Evolutionary conservation across 2,888 invertebrate species (phyloP), one percentile per base, ranked within the genome.

Genomic region (Stenurella melanura): DNA sequence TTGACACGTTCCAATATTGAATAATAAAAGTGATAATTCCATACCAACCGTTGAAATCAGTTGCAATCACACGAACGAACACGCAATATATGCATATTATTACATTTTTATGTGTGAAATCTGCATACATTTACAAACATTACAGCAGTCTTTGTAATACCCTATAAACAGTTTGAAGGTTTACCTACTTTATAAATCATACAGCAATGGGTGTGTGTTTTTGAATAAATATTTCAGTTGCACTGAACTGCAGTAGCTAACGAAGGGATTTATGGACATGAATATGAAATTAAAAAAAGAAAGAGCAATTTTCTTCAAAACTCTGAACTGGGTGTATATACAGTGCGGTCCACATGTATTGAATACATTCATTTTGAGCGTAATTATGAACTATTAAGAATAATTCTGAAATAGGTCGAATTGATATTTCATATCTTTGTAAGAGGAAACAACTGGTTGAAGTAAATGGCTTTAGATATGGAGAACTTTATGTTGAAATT

Each of bases 1-100:
- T 73, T 74, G 61, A 69, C 71, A 76, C 76, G 74, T 70, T 74
- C 61, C 30, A 57, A 57, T 57, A 69, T 69, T 30, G 69, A 30
- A 56, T 69, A 57, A 69, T 34, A 69, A 69, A 57, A 69, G 69
- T 38, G 58, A 69, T 69, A 69, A 57, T 56, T 54, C 18, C 57
- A 57, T 57, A 21, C 69, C 58, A 34, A 12, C 30, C 17, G 30
- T 10, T 21, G 19, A 66, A 67, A 50, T 67, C 15, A 21, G 19
- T 50, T 66, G 66, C 66, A 42, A 42, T 66, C 21, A 34, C 34
- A 61, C 34, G 61, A 30, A 30, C 26, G 26, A 38, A 15, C 50
- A 67, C 18, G 66, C 66, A 67, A 67, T 42, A 19, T 50, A 21
- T 67, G 66, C 66, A 67, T 67, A 67, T 67, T 26, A 42, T 67